Conservation (phyloP, 2,888 invertebrate species). For the Beris chalybata region DNA sequence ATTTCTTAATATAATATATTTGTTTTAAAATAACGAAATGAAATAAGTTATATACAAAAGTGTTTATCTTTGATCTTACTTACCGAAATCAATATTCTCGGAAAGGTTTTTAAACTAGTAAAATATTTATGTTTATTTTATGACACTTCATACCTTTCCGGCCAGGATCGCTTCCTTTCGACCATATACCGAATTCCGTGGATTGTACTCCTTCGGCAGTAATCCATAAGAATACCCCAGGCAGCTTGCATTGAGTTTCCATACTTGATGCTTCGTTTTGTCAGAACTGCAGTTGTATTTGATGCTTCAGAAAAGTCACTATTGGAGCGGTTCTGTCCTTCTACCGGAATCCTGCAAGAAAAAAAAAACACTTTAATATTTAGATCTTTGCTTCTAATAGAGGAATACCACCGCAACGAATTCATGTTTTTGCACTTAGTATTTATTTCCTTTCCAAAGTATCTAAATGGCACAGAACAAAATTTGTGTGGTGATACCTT, state of each 20-base stretch:
- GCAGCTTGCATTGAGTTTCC: conserved; percentile 52
- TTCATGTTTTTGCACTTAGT: neutral
- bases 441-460: neutral
- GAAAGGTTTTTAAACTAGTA: no score
- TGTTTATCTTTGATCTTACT: no score
- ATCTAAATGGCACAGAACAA: no score
- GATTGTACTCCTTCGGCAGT: conserved; percentile 60
- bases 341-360: conserved; percentile 7
- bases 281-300: neutral
- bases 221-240: conserved; percentile 60
- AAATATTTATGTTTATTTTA: no score
- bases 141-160: conserved; percentile 56
- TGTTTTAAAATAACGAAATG: no score
- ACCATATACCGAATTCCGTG: conserved; percentile 62
- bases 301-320: conserved; percentile 17
- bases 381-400: neutral
- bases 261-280: conserved; percentile 44
- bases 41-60: no score
- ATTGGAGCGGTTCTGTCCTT: neutral
- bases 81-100: no score
- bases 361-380: neutral
- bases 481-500: no score
- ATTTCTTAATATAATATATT: no score
- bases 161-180: conserved; percentile 57
- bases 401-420: neutral